These are phyloP conservation scores for Paedocypris sp. DNA, from an alignment of 2,113 vertebrate species.

Conservation along the genomic window DNA sequence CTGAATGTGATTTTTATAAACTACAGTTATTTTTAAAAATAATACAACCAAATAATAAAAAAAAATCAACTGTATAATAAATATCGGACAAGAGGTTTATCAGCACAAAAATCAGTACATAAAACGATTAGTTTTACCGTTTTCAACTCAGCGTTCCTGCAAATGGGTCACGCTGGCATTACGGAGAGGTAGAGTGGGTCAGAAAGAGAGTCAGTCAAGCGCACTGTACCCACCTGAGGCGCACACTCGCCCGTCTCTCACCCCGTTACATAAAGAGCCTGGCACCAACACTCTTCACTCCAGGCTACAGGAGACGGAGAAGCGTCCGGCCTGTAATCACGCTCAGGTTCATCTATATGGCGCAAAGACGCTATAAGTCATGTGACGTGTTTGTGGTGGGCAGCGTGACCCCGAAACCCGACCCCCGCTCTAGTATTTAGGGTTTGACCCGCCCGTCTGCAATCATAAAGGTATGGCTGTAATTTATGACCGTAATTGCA, in stretches of 20 bases:
- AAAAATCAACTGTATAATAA: no score
- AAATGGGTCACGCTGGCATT: constrained; percentile 13
- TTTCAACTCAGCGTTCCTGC: background rate
- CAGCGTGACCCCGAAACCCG: constrained; percentile 11
- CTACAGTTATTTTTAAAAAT: no score
- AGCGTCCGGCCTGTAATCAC: constrained; percentile 23
- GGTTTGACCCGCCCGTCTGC: constrained; percentile 42
- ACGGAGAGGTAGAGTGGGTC: constrained; percentile 2
- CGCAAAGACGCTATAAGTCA: background rate
- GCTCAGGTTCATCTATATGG: no score
- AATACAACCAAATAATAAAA: no score
- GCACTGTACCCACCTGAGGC: constrained; percentile 26
- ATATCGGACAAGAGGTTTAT: no score
- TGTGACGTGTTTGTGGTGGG: background rate
- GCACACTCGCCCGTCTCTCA: constrained; percentile 18
- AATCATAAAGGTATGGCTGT: constrained; percentile 55
- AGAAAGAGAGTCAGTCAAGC: background rate
- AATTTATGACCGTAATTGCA: constrained; percentile 60
- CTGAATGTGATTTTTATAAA: no score
- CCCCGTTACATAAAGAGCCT: constrained; percentile 25
- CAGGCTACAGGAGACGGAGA: background rate
- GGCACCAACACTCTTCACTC: background rate
- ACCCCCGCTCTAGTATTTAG: constrained; percentile 14
- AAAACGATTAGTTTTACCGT: no score
- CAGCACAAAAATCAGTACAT: no score